phyloP scores from a whole-genome alignment of 2,797 vertebrate genomes.

The Phoebastria nigripes region DNA sequence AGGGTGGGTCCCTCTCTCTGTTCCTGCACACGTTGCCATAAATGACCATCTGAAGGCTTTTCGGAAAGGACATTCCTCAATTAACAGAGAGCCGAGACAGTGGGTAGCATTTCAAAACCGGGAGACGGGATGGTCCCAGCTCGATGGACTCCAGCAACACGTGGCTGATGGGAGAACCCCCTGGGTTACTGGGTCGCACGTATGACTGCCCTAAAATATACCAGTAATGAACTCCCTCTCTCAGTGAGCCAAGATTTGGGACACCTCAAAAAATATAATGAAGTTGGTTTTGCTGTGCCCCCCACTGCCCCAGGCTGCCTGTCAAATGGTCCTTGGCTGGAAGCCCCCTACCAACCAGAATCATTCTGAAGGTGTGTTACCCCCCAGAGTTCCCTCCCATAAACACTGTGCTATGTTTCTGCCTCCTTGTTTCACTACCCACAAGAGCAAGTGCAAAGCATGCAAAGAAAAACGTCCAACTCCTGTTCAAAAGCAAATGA shows the following conservation, averaged over 20 bases:
- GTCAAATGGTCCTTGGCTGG: not conserved
- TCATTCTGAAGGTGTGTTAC: not conserved
- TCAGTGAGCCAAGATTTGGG: not conserved
- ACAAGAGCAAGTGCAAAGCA: not conserved
- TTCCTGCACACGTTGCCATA: not conserved
- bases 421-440: not conserved
- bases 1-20: not conserved
- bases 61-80: not conserved
- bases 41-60: not conserved
- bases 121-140: not conserved
- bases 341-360: not conserved
- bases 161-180: not conserved
- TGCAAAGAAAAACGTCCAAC: not conserved
- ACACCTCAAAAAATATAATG: not conserved
- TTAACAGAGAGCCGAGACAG: not conserved
- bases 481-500: not conserved
- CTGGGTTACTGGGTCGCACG: accelerated
- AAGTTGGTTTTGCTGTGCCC: not conserved
- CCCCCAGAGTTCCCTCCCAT: not conserved
- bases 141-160: not conserved
- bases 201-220: not conserved
- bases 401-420: not conserved
- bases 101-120: not conserved
- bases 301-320: not conserved
- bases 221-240: not conserved